Conservation (phyloP, 2,888 invertebrate species). For the Drosophila cyrtoloma region DNA sequence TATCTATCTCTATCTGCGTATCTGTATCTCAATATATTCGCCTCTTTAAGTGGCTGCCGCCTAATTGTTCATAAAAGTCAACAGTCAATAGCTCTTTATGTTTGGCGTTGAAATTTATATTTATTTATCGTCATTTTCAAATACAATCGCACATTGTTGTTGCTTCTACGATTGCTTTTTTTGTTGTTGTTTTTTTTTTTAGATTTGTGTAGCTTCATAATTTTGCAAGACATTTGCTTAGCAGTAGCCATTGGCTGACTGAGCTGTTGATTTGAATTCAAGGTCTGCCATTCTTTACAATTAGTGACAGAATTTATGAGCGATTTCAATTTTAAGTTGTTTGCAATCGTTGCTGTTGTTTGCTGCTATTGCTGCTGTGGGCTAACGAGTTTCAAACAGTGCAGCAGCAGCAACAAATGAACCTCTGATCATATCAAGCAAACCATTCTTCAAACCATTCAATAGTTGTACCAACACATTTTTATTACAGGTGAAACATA, state of each 20-base stretch:
- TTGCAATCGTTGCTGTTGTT: conserved; percentile 37
- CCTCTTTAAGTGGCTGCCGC: conserved; percentile 77
- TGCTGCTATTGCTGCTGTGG: conserved; percentile 35
- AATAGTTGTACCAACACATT: not conserved
- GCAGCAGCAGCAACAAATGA: conserved; percentile 13
- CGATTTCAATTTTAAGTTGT: conserved; percentile 74
- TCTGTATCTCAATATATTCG: conserved; percentile 70
- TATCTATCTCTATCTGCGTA: conserved; percentile 47
- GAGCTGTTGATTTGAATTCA: conserved; percentile 66
- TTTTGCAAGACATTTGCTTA: conserved; percentile 66
- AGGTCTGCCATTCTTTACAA: conserved; percentile 78
- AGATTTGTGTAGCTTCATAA: conserved; percentile 74
- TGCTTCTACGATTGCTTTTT: conserved; percentile 21
- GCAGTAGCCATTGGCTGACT: conserved; percentile 60
- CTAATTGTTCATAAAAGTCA: conserved; percentile 79
- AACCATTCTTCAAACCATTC: conserved; percentile 15
- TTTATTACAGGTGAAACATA: not conserved
- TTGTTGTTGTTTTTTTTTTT: conserved; percentile 35
- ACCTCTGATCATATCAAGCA: conserved; percentile 20
- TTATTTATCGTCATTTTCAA: conserved; percentile 71
- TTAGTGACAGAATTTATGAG: conserved; percentile 77
- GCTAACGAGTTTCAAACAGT: conserved; percentile 59
- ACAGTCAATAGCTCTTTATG: conserved; percentile 80
- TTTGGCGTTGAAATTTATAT: conserved; percentile 79
- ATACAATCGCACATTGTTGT: conserved; percentile 49